Conservation (phyloP, 2,113 vertebrate species). For the Lophotis ruficrista region DNA sequence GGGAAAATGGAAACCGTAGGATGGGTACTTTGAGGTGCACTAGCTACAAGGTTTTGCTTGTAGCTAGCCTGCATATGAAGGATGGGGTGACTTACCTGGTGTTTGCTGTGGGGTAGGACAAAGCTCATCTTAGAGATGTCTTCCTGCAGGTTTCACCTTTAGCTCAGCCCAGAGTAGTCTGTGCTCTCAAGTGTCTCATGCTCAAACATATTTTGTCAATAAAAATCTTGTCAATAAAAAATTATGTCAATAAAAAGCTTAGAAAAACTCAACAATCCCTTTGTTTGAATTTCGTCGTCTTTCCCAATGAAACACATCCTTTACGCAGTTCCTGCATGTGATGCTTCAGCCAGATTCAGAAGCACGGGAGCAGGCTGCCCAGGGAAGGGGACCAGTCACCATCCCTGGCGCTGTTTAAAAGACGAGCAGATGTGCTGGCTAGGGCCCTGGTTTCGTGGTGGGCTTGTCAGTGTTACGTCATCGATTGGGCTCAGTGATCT, state of each 20-base stretch:
- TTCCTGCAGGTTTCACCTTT: background rate
- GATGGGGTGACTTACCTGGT: background rate
- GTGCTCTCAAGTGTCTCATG: background rate
- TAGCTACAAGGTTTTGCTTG: background rate
- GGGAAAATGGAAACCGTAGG: background rate
- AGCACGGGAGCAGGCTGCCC: too few species aligned
- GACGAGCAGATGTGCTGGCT: too few species aligned
- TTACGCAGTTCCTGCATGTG: background rate
- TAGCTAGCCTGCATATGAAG: background rate
- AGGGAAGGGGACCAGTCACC: too few species aligned
- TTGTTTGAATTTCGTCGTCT: background rate
- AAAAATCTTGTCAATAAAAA: background rate
- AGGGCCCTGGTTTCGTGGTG: too few species aligned
- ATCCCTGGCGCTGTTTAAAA: too few species aligned
- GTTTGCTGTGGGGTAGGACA: background rate
- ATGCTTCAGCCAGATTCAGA: background rate
- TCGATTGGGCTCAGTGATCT: too few species aligned
- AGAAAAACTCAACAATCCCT: background rate
- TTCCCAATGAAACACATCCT: background rate
- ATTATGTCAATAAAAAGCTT: background rate
- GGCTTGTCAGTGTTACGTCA: too few species aligned
- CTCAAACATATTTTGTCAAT: background rate
- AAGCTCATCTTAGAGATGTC: background rate
- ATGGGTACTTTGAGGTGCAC: background rate
- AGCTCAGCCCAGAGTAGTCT: background rate